A percentile compares a stretch with the other conserved stretches of the same genome.
Conservation (phyloP, 2,113 vertebrate species). For the Lathamus discolor region DNA sequence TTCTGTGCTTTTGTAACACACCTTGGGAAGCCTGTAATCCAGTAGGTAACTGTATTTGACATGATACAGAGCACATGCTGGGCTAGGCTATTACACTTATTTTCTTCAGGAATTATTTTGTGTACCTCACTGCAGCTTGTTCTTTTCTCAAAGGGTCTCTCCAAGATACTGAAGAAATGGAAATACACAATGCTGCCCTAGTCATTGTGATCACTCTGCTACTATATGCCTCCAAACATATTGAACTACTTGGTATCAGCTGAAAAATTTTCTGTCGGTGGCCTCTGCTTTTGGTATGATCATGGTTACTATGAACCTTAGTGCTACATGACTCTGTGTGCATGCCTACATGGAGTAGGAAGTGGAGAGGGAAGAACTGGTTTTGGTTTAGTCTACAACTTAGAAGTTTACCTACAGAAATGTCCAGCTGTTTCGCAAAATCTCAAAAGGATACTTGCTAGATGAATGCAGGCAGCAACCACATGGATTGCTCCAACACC, state of each 20-base stretch:
- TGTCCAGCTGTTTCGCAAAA: not conserved
- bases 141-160: not conserved
- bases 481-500: not conserved
- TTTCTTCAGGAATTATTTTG: not conserved
- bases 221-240: not conserved
- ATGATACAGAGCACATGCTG: accelerated
- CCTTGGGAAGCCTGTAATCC: not conserved
- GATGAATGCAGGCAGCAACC: not conserved
- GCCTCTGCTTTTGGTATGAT: not conserved
- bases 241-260: accelerated
- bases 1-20: not conserved
- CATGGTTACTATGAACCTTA: not conserved
- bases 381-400: not conserved
- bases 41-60: too few relatives aligned
- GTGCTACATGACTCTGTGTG: not conserved
- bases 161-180: not conserved
- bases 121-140: accelerated
- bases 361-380: not conserved
- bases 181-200: not conserved
- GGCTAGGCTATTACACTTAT: not conserved
- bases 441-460: not conserved
- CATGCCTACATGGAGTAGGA: too few relatives aligned
- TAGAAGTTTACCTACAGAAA: not conserved
- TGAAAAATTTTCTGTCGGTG: not conserved
- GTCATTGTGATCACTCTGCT: not conserved